phyloP scores from a whole-genome alignment of 2,797 vertebrate species.

The Tinamus major region DNA sequence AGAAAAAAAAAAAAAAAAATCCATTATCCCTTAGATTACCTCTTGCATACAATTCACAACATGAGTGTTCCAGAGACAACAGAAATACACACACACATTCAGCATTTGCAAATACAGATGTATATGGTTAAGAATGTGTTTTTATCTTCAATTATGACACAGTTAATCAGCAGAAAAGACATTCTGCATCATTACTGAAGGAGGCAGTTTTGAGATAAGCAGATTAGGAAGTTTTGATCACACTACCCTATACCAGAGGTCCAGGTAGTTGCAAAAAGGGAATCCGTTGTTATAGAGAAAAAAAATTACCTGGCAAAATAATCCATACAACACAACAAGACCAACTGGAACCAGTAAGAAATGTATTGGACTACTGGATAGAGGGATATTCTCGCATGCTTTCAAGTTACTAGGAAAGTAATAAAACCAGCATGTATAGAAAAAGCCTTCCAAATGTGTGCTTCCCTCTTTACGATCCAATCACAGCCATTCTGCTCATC shows the following conservation, averaged over 20 bases:
- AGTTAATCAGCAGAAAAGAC: background rate
- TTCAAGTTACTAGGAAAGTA: slow-evolving; percentile 12
- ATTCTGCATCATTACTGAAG: background rate
- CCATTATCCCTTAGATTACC: slow-evolving; percentile 24
- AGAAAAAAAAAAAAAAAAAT: background rate
- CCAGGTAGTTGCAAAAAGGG: background rate
- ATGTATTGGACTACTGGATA: slow-evolving; percentile 26
- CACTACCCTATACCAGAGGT: background rate
- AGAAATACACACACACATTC: background rate
- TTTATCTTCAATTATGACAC: background rate
- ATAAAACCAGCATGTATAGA: slow-evolving; percentile 35
- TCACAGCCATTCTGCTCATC: slow-evolving; percentile 21
- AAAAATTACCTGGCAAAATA: slow-evolving; percentile 19
- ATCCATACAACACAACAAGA: background rate
- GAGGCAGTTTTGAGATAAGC: background rate
- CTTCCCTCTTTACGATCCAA: slow-evolving; percentile 38
- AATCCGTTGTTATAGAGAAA: background rate
- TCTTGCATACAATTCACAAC: background rate
- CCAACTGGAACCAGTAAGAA: slow-evolving; percentile 30
- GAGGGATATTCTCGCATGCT: slow-evolving; percentile 7
- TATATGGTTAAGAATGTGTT: rapidly evolving
- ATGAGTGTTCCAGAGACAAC: background rate
- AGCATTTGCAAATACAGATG: background rate
- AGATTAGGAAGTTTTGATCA: background rate
- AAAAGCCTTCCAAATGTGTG: slow-evolving; percentile 36